phyloP scores from a whole-genome alignment of 2,797 vertebrate species.

The Pseudomugil tenellus region DNA sequence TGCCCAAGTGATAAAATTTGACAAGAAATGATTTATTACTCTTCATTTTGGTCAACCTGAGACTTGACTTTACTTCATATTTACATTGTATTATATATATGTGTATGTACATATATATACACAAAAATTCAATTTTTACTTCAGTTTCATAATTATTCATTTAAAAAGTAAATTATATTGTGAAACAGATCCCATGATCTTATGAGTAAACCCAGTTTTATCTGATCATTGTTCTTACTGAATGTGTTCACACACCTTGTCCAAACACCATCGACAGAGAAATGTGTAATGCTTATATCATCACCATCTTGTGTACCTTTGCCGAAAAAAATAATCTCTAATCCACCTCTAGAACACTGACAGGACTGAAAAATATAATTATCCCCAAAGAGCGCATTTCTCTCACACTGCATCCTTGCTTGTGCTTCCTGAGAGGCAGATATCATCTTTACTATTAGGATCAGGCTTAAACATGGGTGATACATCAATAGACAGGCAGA shows the following conservation, averaged over 20 bases:
- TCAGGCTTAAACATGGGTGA: conserved; percentile 6
- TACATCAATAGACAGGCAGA: too few relatives aligned
- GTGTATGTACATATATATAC: too few relatives aligned
- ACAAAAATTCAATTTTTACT: too few relatives aligned
- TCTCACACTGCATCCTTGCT: background rate
- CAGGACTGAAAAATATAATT: conserved; percentile 44
- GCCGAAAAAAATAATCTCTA: conserved; percentile 31
- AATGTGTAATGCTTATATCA: conserved; percentile 26
- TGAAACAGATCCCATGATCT: background rate
- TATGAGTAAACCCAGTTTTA: background rate
- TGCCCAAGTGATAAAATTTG: too few relatives aligned
- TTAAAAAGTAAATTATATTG: too few relatives aligned
- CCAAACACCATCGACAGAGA: conserved; percentile 4
- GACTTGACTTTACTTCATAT: too few relatives aligned
- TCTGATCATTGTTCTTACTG: background rate
- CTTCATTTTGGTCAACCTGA: too few relatives aligned
- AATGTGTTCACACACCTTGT: background rate
- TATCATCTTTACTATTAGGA: conserved; percentile 20
- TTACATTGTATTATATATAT: too few relatives aligned
- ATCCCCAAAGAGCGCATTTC: conserved; percentile 12
- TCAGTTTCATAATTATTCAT: too few relatives aligned
- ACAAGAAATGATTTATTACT: too few relatives aligned
- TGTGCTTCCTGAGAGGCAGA: conserved; percentile 7
- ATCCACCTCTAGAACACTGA: conserved; percentile 42
- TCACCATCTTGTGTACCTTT: conserved; percentile 14